Evolutionary conservation across 2,113 vertebrate species (phyloP).

Genomic region (Dermatemys mawii): DNA sequence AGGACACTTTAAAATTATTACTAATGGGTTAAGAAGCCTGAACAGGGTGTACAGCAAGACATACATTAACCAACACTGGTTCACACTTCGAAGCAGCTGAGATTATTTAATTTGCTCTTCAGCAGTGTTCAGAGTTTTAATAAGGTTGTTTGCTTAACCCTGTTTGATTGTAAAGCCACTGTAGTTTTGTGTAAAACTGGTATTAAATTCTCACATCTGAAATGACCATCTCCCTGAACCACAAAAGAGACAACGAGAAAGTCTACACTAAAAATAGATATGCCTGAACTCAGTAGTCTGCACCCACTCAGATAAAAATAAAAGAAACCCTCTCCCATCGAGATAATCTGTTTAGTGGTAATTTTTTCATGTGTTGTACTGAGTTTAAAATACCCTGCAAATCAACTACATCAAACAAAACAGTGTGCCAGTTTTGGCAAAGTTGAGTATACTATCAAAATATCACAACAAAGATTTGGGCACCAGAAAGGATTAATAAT

Average conservation of each 20-base stretch:
- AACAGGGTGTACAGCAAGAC: neutral
- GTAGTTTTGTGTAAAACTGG: neutral
- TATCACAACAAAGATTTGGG: too few species aligned
- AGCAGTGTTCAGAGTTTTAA: neutral
- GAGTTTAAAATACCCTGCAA: neutral
- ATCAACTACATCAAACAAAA: neutral
- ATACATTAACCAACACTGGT: neutral
- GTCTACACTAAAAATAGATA: neutral
- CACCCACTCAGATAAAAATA: neutral
- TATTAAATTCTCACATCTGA: neutral
- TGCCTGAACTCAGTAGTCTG: constrained; percentile 15
- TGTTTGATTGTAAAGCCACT: neutral
- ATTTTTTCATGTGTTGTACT: neutral
- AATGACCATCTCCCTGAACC: neutral
- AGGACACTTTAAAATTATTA: neutral
- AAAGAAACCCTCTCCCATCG: neutral
- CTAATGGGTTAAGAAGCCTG: accelerated
- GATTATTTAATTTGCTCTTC: neutral
- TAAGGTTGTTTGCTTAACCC: neutral
- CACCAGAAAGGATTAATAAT: neutral
- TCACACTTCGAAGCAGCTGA: neutral
- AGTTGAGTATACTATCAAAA: neutral
- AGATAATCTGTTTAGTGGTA: neutral
- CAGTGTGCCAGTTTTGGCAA: neutral
- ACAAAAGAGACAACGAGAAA: constrained; percentile 7